Base-by-base conservation (phyloP, 2,797 vertebrate genomes). In the Enteromius paludinosus region DNA sequence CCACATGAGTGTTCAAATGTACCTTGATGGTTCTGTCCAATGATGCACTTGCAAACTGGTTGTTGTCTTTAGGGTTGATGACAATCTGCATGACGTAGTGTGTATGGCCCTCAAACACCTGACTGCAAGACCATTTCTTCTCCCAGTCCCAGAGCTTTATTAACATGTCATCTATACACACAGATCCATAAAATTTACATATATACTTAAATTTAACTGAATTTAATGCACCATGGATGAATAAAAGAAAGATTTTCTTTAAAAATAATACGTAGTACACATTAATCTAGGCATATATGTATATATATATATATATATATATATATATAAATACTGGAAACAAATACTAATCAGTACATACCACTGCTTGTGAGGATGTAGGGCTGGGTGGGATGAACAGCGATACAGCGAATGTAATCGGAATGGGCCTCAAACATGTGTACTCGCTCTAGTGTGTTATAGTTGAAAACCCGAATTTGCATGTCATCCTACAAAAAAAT, bases 71-170 rank as follows among this genome's bases (percentile, higher is more conserved):
- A 2, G 98, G 98, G 90, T 99, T 99, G 89, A 99, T 98, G 86
- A 99, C 98, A 85, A 99, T 99, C 92, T 99, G 97, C 98, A 99
- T 99, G 76, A 99, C 98, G 0, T 99, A 99, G 90, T 99, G 98
- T 38, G 98, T 99, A 88, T 99, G 98, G 73, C 98, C 98, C 91
- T 99, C 98, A 94, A 99, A 99, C 84, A 99, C 97, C 88, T 99
- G 98, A 88, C 97, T 98, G 90, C 98, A 99, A 0, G 96, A 95
- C 98, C 98, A 99, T 85, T 99, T 99, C 90, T 99, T 99, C 85
- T 99, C 98, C 98, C 98, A 99, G 92, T 99, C 98, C 98, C 98
- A 99, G 6, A 99, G 95, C 84, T 99, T 99, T 92, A 99, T 99
- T 86, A 99, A 94, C 98, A 99, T 99, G 91, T 99, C 98, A 94